Evolutionary conservation across 64 coral and sea anemone genomes (phyloP).

Genomic region (Pachyseris speciosa): DNA sequence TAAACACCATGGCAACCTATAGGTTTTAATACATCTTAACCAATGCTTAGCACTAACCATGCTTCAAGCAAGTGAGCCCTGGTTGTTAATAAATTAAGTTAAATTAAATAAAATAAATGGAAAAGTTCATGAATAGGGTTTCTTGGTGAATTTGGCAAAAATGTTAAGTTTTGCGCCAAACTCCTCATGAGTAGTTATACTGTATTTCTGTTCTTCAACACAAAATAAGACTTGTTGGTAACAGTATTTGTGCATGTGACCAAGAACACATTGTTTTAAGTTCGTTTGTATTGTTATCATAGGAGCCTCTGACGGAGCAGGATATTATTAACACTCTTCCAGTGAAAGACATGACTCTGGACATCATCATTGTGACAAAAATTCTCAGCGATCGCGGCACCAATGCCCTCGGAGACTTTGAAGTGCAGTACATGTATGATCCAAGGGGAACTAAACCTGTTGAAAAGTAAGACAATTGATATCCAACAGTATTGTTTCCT

Average conservation of each 20-base stretch:
- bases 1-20: no score
- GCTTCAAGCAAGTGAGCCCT: no score
- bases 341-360: conserved; percentile 93
- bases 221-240: no score
- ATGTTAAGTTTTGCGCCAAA: no score
- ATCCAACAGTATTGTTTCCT: not conserved
- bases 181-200: no score
- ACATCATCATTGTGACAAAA: conserved; percentile 98
- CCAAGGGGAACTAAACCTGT: conserved; percentile 85
- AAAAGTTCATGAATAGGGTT: no score
- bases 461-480: conserved; percentile 72
- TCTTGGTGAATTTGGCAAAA: no score
- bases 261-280: not conserved
- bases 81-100: no score
- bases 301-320: conserved; percentile 81
- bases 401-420: conserved; percentile 92
- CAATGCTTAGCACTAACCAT: no score
- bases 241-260: not conserved
- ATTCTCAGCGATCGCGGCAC: conserved; percentile 99
- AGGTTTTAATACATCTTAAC: no score
- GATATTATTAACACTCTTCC: conserved; percentile 90
- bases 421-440: conserved; percentile 96
- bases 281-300: not conserved
- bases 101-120: no score
- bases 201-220: no score